A percentile compares a stretch with the other conserved stretches of the same genome.
phyloP scores from a whole-genome alignment of 2,797 vertebrate species.

The Tadarida brasiliensis region DNA sequence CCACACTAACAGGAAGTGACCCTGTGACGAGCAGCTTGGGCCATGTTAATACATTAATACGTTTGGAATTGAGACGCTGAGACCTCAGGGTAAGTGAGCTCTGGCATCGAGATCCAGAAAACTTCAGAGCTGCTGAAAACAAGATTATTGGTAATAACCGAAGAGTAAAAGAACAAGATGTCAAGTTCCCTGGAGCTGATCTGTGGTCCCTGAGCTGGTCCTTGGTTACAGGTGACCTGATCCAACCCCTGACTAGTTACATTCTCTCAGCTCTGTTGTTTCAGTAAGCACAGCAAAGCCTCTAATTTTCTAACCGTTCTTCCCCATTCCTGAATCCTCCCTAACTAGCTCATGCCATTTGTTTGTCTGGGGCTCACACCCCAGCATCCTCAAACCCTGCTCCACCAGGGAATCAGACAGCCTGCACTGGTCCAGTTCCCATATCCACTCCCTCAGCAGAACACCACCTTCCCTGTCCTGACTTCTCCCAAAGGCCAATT shows the following conservation, averaged over 20 bases:
- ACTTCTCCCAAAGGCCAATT: conserved; percentile 10
- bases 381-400: background rate
- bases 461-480: background rate
- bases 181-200: background rate
- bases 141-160: background rate
- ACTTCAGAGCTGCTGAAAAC: background rate
- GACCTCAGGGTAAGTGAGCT: background rate
- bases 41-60: background rate
- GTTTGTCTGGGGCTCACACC: background rate
- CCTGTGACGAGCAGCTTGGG: background rate
- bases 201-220: background rate
- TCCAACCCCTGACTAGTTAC: background rate
- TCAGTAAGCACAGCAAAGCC: background rate
- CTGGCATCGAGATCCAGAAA: background rate
- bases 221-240: background rate
- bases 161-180: background rate
- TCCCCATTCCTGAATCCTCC: background rate
- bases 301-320: background rate
- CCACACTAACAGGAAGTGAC: background rate
- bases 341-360: background rate
- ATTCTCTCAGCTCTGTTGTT: background rate
- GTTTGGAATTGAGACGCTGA: background rate
- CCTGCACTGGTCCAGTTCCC: background rate
- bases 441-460: background rate
- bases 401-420: background rate